Percentiles rank a stretch among this genome's conserved stretches.
Conservation (phyloP, 2,797 vertebrate species). For the Micromesistius poutassou region DNA sequence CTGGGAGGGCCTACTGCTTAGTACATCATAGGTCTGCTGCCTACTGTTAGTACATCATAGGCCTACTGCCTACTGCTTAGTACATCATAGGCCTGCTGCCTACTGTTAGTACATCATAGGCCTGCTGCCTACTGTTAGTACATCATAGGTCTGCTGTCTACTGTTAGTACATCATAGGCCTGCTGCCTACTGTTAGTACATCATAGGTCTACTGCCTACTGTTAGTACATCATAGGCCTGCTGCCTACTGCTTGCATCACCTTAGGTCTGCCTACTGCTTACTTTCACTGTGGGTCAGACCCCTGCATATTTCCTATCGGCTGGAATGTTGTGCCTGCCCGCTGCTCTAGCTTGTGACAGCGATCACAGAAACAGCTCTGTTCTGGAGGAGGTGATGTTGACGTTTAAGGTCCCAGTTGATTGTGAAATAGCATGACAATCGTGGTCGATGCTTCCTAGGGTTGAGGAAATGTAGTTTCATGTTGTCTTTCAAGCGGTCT, state of each 20-base stretch:
- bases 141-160: neutral
- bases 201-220: too few relatives aligned
- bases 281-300: neutral
- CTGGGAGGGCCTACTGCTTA: neutral
- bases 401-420: neutral
- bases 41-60: too few relatives aligned
- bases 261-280: too few relatives aligned
- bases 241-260: neutral
- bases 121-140: too few relatives aligned
- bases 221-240: neutral
- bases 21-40: neutral
- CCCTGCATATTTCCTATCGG: too few relatives aligned
- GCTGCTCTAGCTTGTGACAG: conserved; percentile 1
- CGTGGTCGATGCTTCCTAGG: neutral
- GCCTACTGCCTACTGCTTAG: too few relatives aligned
- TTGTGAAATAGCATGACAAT: neutral
- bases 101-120: neutral
- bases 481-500: neutral
- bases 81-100: neutral
- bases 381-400: neutral
- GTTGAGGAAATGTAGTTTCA: neutral
- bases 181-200: too few relatives aligned
- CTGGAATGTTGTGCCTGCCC: neutral
- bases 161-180: neutral
- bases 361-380: neutral